Evolutionary conservation across 2,888 invertebrate species (phyloP).

Genomic region (Eupeodes luniger): DNA sequence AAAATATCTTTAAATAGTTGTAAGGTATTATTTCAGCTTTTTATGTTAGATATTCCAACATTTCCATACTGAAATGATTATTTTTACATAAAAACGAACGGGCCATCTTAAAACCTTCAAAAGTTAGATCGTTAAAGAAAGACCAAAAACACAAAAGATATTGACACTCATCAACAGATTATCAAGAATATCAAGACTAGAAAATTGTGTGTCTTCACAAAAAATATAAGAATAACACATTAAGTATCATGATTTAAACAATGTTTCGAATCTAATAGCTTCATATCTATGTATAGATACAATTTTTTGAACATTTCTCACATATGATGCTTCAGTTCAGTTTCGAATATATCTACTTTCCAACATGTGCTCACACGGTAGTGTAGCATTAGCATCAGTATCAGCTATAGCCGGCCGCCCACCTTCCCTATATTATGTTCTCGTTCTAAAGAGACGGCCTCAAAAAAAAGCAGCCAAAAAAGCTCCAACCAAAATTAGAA

Average conservation of each 20-base stretch:
- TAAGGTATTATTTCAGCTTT: too few relatives aligned
- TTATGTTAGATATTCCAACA: neutral
- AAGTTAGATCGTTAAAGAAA: neutral
- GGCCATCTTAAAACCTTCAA: too few relatives aligned
- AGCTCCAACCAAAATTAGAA: slow-evolving; percentile 75
- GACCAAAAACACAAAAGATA: neutral
- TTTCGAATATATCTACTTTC: slow-evolving; percentile 3
- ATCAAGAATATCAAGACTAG: neutral
- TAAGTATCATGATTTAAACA: slow-evolving; percentile 59
- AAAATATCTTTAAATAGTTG: too few relatives aligned
- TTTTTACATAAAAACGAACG: too few relatives aligned
- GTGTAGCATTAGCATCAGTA: neutral
- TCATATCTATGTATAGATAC: neutral
- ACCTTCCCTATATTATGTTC: slow-evolving; percentile 61
- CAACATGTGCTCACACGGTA: slow-evolving; percentile 59
- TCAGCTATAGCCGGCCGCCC: slow-evolving; percentile 44
- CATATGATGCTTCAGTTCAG: slow-evolving; percentile 36
- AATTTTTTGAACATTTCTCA: neutral
- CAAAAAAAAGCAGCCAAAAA: slow-evolving; percentile 72
- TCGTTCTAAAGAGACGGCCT: slow-evolving; percentile 63
- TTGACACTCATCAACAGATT: neutral
- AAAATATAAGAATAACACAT: neutral
- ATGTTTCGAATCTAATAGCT: neutral
- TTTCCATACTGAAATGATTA: neutral
- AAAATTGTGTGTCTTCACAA: neutral